Conservation (phyloP, 2,888 invertebrate species). For the Fragum whitleyi region DNA sequence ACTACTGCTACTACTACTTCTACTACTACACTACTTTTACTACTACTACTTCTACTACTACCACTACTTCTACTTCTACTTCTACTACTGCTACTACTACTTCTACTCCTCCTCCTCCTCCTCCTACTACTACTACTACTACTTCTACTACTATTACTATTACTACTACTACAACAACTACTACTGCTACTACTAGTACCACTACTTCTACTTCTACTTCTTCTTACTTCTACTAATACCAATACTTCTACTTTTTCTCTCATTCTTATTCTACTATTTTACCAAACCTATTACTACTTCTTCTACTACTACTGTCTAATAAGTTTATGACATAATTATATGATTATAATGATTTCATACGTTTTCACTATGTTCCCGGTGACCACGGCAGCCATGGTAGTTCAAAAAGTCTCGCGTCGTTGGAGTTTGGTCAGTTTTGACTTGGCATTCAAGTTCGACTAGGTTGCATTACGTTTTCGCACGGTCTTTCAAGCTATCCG, state of each 20-base stretch:
- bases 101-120: conserved; percentile 2
- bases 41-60: conserved; percentile 14
- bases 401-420: no score
- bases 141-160: conserved; percentile 33
- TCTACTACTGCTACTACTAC: conserved; percentile 27
- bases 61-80: conserved; percentile 29
- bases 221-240: background rate
- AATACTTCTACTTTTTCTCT: background rate
- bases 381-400: no score
- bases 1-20: conserved; percentile 31
- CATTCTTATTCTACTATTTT: background rate
- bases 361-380: no score
- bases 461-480: no score
- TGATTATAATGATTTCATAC: no score
- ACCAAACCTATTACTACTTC: no score
- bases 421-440: no score
- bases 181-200: conserved; percentile 30
- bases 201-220: conserved; percentile 29
- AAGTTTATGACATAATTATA: no score
- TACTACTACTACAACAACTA: conserved; percentile 28
- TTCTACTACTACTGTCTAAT: no score
- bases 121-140: no score
- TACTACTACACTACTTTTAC: conserved; percentile 15
- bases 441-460: no score
- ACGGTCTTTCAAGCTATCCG: no score